Evolutionary conservation across 2,113 vertebrate genomes (phyloP), one percentile per base, ranked within the genome.

Genomic region (Corydoras sp.): DNA sequence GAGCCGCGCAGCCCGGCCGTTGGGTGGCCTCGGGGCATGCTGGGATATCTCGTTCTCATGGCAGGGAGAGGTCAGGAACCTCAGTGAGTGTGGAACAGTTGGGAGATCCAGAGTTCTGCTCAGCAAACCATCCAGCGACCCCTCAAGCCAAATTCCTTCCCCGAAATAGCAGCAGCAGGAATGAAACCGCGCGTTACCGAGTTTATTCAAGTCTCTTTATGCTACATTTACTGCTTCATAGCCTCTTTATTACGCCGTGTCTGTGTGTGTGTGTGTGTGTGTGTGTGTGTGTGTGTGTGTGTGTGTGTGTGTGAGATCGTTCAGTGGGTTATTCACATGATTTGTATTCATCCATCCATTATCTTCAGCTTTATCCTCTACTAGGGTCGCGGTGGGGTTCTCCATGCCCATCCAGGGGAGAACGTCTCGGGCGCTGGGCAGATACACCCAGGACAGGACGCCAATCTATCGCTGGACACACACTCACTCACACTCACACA

Each of bases 21-120:
- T 85, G 85, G 85, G 82, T 85, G 83, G 81, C 83, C 84, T 83
- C 78, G 76, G 80, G 76, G 78, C 81, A 80, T 85, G 77, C 79
- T 76, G 69, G 68, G 80, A 85, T 69, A 30, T 87, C 82, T 80
- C 65, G 80, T 88, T 86, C 86, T 83, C 78, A 81, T 73, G 76
- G 75, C 81, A 81, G 79, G 80, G 81, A 73, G 80, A 76, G 85
- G 77, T 72, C 72, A 76, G 58, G 79, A 72, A 69, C 59, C 49
- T 77, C 55, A 74, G 74, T 72, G 64, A 68, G 55, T 75, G 77
- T 73, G 73, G 79, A 86, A 82, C 80, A 81, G 79, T 86, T 76
- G 56, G 54, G 53, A 76, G 65, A n/a, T 0, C 49, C 76, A 69
- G 68, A 70, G 73, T 71, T 69, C 61, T 24, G 53, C 66, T 62